Base-by-base conservation (phyloP, 1,140 invertebrate species). In the Dreissena rostriformis region DNA sequence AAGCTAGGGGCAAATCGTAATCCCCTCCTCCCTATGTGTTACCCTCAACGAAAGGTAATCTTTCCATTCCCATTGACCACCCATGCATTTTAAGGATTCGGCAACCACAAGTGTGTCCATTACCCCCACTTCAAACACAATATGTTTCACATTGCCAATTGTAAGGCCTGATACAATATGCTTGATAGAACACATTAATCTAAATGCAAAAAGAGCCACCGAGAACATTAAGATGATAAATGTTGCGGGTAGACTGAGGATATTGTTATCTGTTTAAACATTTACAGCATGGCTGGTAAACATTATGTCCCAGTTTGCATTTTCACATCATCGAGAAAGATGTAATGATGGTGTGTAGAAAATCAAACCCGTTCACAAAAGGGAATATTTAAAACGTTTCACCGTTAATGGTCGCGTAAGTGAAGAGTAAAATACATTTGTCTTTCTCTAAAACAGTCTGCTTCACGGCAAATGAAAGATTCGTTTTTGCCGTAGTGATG, bases 171-270 rank as follows among this genome's bases (percentile, higher is more conserved):
- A 53, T 75, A 82, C 49, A 82, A 73, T 65, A 22, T 65, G 51
- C 53, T 82, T 73, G 80, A 82, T 65, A 63, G 72, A 82, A 74
- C 53, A n/a, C 80, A 82, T 82, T 82, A 65, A 82, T 82, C 61
- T 82, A 22, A 75, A 68, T 57, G 39, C 71, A 82, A 55, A 72
- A 52, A 51, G 71, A 55, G 39, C 19, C 63, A 22, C 26, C n/a
- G 22, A n/a, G 53, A 71, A 74, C 80, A 82, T 82, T 82, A 82
- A 82, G 67, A 82, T 82, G 80, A 82, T 82, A 82, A 82, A 82
- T 82, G 80, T 55, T 39, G 19, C 12, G 71, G 80, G 29, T 67
- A 75, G 61, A n/a, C 53, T 26, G n/a, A 29, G 17, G 61, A 55
- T 22, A 61, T 65, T 26, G 74, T 68, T 29, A 65, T 67, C 67